Percentiles rank a stretch among this genome's conserved stretches.
These are phyloP conservation scores for Lophura swinhoii DNA, from an alignment of 2,797 vertebrate genomes.

Conservation along the genomic window DNA sequence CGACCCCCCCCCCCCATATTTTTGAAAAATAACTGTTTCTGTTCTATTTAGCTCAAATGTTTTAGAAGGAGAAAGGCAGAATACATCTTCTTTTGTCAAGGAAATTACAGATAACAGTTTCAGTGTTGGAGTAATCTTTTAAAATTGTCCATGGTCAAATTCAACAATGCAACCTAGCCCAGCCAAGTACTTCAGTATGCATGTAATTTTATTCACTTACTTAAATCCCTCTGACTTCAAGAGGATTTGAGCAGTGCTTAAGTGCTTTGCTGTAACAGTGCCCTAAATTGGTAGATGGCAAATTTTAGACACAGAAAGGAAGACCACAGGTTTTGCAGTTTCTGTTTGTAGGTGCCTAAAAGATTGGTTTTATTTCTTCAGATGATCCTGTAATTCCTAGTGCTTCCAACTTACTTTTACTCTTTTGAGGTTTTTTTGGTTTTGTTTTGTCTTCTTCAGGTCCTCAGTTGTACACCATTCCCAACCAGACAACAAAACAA, in stretches of 20 bases:
- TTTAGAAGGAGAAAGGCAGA: constrained; percentile 46
- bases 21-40: constrained; percentile 51
- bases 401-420: background rate
- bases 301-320: background rate
- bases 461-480: background rate
- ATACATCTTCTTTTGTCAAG: constrained; percentile 58
- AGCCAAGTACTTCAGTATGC: constrained; percentile 39
- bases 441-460: background rate
- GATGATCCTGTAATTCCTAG: background rate
- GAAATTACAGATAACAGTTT: constrained; percentile 56
- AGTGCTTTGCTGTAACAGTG: constrained; percentile 27
- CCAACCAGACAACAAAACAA: background rate
- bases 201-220: constrained; percentile 34
- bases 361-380: constrained; percentile 19
- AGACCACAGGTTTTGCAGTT: background rate
- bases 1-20: background rate
- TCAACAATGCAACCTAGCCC: constrained; percentile 21
- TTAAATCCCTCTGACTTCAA: constrained; percentile 47
- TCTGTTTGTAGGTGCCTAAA: background rate
- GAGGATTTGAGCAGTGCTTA: constrained; percentile 51
- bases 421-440: background rate
- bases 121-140: constrained; percentile 48
- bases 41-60: constrained; percentile 54
- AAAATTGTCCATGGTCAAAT: constrained; percentile 48
- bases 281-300: constrained; percentile 6